Percentiles rank a stretch among this genome's conserved stretches.
Conservation (phyloP, 2,888 invertebrate genomes). For the Drosophila kambysellisi region DNA sequence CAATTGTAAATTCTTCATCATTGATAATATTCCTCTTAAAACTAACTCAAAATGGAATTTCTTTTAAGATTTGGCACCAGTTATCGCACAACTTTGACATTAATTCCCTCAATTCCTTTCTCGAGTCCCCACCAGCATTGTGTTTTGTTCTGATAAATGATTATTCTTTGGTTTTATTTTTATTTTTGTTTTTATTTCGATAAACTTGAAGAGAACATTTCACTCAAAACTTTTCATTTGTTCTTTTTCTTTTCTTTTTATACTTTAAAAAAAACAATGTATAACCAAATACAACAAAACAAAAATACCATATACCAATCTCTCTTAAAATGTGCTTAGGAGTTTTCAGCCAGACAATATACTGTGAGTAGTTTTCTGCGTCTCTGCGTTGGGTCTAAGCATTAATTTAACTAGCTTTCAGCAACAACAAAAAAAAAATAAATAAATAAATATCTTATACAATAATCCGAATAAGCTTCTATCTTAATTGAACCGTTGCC, state of each 20-base stretch:
- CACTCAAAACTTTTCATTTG: constrained; percentile 67
- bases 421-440: constrained; percentile 1
- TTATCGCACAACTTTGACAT: constrained; percentile 22
- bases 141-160: constrained; percentile 24
- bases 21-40: background rate
- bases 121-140: constrained; percentile 12
- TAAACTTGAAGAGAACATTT: constrained; percentile 42
- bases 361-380: constrained; percentile 83
- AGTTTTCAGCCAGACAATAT: constrained; percentile 85
- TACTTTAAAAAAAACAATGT: constrained; percentile 41
- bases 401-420: constrained; percentile 36
- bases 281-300: constrained; percentile 37
- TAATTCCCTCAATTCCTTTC: background rate
- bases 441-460: constrained; percentile 4
- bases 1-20: background rate
- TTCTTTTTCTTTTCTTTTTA: constrained; percentile 74
- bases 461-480: constrained; percentile 9
- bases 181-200: constrained; percentile 25
- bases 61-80: constrained; percentile 2
- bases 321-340: constrained; percentile 77
- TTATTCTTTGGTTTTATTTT: constrained; percentile 17
- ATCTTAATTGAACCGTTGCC: constrained; percentile 16
- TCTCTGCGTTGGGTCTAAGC: constrained; percentile 40
- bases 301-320: constrained; percentile 67
- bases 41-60: constrained; percentile 14